phyloP scores from a whole-genome alignment of 2,797 vertebrate species.

The Gymnopithys bicolor region DNA sequence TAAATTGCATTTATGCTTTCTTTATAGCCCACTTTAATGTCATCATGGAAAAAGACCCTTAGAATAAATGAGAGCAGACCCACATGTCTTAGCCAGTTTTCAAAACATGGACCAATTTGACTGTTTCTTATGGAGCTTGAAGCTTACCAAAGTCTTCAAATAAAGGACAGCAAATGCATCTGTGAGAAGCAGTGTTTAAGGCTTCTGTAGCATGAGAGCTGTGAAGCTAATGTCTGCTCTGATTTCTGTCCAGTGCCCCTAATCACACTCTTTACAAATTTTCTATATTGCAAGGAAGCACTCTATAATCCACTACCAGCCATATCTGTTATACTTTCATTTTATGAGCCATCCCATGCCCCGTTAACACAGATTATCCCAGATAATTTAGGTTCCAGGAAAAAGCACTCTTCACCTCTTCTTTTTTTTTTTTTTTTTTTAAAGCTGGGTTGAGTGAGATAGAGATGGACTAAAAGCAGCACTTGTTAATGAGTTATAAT shows the following conservation, averaged over 20 bases:
- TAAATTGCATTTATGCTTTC: conserved; percentile 49
- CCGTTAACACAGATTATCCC: not conserved
- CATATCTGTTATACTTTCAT: not conserved
- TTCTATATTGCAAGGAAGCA: not conserved
- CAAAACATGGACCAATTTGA: not conserved
- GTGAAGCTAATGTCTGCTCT: not conserved
- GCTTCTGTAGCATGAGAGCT: not conserved
- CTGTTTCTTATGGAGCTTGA: not conserved
- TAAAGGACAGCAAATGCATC: not conserved
- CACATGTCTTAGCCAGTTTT: conserved; percentile 15
- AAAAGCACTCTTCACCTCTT: not conserved
- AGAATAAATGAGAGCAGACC: conserved; percentile 24
- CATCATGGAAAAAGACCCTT: conserved; percentile 12
- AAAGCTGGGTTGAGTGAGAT: not conserved
- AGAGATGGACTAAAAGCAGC: not conserved
- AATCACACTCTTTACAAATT: not conserved
- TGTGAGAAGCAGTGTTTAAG: not conserved
- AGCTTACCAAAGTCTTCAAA: not conserved
- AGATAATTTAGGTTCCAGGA: not conserved
- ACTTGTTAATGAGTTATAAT: not conserved
- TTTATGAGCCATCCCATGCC: not conserved
- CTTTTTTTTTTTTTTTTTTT: not conserved
- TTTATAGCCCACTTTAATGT: conserved; percentile 44
- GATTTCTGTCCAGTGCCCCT: not conserved
- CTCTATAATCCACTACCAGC: not conserved